These are phyloP conservation scores for Eriocheir sinensis DNA, from an alignment of 1,140 invertebrate species.

Conservation along the genomic window DNA sequence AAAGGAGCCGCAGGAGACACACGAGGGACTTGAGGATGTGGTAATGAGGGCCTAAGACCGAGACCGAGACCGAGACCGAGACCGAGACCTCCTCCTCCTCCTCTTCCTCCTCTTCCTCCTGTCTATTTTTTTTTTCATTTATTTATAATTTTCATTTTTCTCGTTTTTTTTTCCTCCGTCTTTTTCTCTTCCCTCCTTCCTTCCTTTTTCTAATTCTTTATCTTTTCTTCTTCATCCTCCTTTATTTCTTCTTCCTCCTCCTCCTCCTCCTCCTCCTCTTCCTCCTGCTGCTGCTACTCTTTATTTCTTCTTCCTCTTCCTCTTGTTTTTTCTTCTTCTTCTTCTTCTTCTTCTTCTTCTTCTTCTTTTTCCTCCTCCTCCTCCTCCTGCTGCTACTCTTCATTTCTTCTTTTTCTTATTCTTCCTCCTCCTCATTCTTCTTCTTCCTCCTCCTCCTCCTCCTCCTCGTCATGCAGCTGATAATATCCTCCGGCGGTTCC, in stretches of 20 bases:
- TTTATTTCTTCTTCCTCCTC: not conserved
- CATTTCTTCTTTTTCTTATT: not conserved
- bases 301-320: not conserved
- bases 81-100: not conserved
- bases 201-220: not conserved
- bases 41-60: conserved; percentile 20
- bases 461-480: not conserved
- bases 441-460: not conserved
- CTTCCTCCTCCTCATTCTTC: not conserved
- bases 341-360: too few species aligned
- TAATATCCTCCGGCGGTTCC: not conserved
- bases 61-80: too few species aligned
- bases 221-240: not conserved
- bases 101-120: not conserved
- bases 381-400: not conserved
- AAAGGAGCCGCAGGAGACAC: conserved; percentile 40
- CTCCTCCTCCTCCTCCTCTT: not conserved
- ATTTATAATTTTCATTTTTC: not conserved
- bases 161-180: not conserved
- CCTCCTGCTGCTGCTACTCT: not conserved
- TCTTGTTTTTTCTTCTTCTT: not conserved
- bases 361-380: not conserved
- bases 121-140: not conserved
- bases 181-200: not conserved
- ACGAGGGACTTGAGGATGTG: conserved; percentile 37